A percentile compares a stretch with the other conserved stretches of the same genome.
phyloP scores from a whole-genome alignment of 2,888 invertebrate genomes.

The Drosophila ezoana region DNA sequence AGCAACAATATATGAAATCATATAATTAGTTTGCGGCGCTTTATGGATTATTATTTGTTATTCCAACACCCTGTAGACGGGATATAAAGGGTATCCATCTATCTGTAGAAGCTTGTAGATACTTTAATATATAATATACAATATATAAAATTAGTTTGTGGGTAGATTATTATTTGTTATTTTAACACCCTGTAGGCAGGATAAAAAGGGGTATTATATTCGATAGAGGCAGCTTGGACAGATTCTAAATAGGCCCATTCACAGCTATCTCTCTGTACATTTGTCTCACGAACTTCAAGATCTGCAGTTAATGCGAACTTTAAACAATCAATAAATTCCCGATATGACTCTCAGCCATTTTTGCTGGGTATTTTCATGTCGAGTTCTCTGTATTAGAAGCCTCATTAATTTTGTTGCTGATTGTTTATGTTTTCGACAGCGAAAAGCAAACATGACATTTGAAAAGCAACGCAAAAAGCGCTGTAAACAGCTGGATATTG shows the following conservation, averaged over 20 bases:
- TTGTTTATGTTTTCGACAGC: conserved; percentile 22
- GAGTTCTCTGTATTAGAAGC: too few relatives aligned
- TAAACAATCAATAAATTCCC: too few relatives aligned
- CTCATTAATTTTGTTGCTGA: conserved; percentile 5
- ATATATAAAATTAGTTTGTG: neutral
- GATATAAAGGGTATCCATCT: too few relatives aligned
- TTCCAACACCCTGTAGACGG: conserved; percentile 4
- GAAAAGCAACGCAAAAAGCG: conserved; percentile 1
- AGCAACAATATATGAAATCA: conserved; percentile 20
- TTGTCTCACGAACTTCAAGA: too few relatives aligned
- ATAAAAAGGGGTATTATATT: too few relatives aligned
- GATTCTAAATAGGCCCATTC: too few relatives aligned
- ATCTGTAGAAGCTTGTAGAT: too few relatives aligned
- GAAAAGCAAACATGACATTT: conserved; percentile 26
- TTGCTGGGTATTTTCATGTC: neutral
- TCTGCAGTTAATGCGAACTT: too few relatives aligned
- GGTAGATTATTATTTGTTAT: conserved; percentile 35
- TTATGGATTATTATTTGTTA: conserved; percentile 34
- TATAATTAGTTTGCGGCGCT: conserved; percentile 39
- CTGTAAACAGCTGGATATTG: conserved; percentile 8
- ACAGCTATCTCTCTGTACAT: too few relatives aligned
- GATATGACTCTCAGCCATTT: too few relatives aligned
- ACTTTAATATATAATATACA: neutral
- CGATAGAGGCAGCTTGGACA: too few relatives aligned
- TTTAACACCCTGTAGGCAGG: conserved; percentile 1